Base-by-base conservation (phyloP, 2,797 vertebrate species). In the Enteromius unitaeniatus region DNA sequence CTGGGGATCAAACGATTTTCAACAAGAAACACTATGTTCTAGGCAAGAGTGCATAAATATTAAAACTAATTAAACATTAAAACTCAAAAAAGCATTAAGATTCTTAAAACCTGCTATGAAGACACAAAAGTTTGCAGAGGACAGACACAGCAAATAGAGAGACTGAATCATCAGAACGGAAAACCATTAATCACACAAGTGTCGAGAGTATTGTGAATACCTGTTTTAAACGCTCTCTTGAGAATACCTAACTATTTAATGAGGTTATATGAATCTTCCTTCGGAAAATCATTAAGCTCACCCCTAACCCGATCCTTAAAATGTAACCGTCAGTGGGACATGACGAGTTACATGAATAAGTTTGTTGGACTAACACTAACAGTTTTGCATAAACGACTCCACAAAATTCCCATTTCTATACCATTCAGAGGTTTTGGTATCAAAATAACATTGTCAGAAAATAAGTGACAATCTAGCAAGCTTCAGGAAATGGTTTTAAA, bases 41-140 rank as follows among this genome's bases (percentile, higher is more conserved):
- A 37, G 65, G 26, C 49, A 45, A 34, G 28, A 49, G 10, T 10
- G 28, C 21, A 53, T 82, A 19, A 51, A 77, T 47, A 69, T 60
- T 78, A 51, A 74, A 82, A 64, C 80, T 49, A 14, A 78, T 58
- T 69, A 69, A 77, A 68, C 64, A 69, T 83, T 68, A 31, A 67
- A 55, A 67, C 73, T 76, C 60, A 53, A 7, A 37, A 64, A 49
- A 68, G 21, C 26, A 74, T 82, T 28, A 49, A 72, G 17, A 79
- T 51, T 67, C 40, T 53, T 3, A 55, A 79, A 69, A 23, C 21
- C 47, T 65, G 2, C 17, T 9, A 21, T 9, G 23, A 60, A 40
- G 15, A 58, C 19, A 72, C 37, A 2, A 42, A 70, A 42, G 77
- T 68, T 79, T 37, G 45, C 42, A 69, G 1, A 42, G 34, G n/a